Evolutionary conservation across 2,113 vertebrate genomes (phyloP).

Genomic region (Lonchura striata): DNA sequence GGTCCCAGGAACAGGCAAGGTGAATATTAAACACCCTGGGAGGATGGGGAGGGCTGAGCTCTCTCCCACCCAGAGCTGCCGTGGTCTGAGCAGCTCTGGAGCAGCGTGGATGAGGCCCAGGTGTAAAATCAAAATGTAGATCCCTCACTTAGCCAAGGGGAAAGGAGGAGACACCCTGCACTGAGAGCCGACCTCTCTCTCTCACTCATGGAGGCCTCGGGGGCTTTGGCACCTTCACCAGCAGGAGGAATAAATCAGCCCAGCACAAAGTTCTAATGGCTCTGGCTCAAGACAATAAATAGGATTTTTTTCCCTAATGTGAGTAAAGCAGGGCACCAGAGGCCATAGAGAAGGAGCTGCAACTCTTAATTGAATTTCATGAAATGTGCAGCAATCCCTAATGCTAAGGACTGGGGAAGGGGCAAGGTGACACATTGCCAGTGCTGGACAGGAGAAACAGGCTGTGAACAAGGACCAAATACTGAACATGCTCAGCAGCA

Average conservation of each 20-base stretch:
- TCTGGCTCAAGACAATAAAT: conserved; percentile 21
- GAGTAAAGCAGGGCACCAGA: background rate
- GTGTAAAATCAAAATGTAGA: conserved; percentile 54
- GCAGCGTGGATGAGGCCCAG: accelerated
- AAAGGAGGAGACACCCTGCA: conserved; percentile 44
- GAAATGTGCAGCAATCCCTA: conserved; percentile 19
- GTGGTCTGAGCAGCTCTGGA: background rate
- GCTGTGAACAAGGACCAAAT: background rate
- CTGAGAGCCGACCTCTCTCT: conserved; percentile 39
- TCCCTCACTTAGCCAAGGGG: conserved; percentile 28
- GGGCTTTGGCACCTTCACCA: conserved; percentile 56
- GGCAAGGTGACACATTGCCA: background rate
- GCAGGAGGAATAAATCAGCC: conserved; percentile 60
- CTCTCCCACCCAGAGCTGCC: background rate
- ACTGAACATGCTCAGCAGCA: background rate
- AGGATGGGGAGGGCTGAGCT: background rate
- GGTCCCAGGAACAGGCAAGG: background rate
- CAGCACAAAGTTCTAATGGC: background rate
- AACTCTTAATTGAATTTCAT: conserved; percentile 68
- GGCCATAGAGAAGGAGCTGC: conserved; percentile 11
- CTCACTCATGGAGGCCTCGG: background rate
- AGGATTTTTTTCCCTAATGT: background rate
- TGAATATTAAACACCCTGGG: conserved; percentile 16
- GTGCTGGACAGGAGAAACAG: background rate
- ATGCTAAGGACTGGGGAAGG: background rate